Conservation (phyloP, 2,888 invertebrate genomes). For the Embidobia sp. region DNA sequence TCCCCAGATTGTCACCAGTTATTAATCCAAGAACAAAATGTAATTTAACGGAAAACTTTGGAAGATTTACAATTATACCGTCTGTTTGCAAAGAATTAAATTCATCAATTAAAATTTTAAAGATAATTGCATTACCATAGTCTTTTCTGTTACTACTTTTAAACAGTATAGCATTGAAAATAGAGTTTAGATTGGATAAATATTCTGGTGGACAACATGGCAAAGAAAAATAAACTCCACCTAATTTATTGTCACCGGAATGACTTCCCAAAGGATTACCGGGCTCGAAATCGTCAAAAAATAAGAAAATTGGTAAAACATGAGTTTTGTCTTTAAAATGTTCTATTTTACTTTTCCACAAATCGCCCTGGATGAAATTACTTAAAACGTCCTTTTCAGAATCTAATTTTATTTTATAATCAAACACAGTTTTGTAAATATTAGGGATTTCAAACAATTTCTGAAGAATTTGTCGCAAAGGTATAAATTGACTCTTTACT, state of each 20-base stretch:
- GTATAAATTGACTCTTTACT: too few species aligned
- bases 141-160: conserved; percentile 28
- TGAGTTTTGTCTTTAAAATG: background rate
- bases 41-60: too few species aligned
- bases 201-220: conserved; percentile 40
- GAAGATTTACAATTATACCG: conserved; percentile 41
- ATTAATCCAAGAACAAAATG: conserved; percentile 54
- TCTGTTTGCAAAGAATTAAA: conserved; percentile 35
- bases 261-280: conserved; percentile 48
- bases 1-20: conserved; percentile 39
- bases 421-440: too few species aligned
- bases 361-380: background rate
- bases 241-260: conserved; percentile 43
- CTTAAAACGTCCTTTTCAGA: background rate
- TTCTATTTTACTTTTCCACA: background rate
- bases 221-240: conserved; percentile 43
- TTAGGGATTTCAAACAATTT: too few species aligned
- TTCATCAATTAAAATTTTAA: conserved; percentile 48
- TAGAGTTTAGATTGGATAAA: conserved; percentile 19
- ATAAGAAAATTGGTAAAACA: conserved; percentile 8
- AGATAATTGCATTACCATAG: conserved; percentile 28
- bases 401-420: too few species aligned
- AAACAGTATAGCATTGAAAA: conserved; percentile 43
- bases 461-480: too few species aligned
- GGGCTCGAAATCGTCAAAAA: conserved; percentile 25